Conservation (phyloP, 2,113 vertebrate species). For the Anarrhichthys ocellatus region DNA sequence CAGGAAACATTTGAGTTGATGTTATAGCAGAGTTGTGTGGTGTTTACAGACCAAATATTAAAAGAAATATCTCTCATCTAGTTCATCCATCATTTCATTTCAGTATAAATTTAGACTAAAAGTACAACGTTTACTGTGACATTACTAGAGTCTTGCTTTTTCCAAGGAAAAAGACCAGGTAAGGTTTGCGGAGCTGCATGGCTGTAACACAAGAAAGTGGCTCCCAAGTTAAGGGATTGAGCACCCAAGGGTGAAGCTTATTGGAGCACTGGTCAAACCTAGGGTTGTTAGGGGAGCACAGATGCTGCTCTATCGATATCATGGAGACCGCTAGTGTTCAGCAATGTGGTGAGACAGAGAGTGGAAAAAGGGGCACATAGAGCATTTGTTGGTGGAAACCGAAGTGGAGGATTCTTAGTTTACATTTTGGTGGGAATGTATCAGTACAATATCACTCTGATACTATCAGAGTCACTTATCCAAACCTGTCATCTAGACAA, state of each 20-base stretch:
- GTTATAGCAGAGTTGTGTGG: neutral
- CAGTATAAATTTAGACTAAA: neutral
- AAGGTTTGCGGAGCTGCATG: conserved; percentile 12
- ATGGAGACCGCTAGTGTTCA: neutral
- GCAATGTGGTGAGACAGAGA: neutral
- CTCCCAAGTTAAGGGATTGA: conserved; percentile 3
- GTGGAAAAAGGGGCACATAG: neutral
- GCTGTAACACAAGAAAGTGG: conserved; percentile 6
- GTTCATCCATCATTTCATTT: conserved; percentile 14
- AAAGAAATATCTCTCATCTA: neutral
- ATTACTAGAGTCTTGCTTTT: neutral
- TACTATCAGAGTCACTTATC: conserved; percentile 2
- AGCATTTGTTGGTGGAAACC: neutral
- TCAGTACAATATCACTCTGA: neutral
- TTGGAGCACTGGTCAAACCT: conserved; percentile 30
- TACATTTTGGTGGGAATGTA: neutral
- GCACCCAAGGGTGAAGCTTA: conserved; percentile 40
- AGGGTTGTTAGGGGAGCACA: neutral
- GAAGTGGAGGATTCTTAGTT: neutral
- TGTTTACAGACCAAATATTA: neutral
- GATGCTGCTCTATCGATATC: conserved; percentile 18
- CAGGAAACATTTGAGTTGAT: neutral
- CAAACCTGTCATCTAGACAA: conserved; percentile 5
- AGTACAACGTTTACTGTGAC: neutral
- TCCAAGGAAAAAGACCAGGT: neutral